A percentile compares a stretch with the other conserved stretches of the same genome.
Evolutionary conservation across 2,888 invertebrate species (phyloP).

Genomic region (Scotopteryx bipunctaria): DNA sequence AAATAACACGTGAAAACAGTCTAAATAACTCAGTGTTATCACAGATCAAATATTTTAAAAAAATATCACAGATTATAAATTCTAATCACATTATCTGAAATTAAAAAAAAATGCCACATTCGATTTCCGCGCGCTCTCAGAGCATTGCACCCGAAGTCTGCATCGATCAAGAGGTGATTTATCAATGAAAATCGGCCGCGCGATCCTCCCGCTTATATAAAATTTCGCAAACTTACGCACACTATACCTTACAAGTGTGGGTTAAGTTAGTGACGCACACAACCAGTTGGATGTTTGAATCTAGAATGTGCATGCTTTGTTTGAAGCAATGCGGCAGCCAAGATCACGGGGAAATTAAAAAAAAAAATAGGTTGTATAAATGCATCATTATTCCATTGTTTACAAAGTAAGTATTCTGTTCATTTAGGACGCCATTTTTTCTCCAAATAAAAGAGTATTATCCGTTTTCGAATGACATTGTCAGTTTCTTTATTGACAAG

Average conservation of each 20-base stretch:
- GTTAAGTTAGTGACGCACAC: constrained; percentile 9
- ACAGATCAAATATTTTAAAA: constrained; percentile 4
- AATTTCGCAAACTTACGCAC: constrained; percentile 38
- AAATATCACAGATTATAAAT: neutral
- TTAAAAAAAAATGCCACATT: constrained; percentile 33
- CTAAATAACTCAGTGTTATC: neutral
- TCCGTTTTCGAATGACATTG: neutral
- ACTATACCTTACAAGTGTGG: constrained; percentile 14
- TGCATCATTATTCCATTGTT: too few relatives aligned
- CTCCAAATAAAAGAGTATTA: neutral
- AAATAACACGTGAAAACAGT: neutral
- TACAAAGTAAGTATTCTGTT: too few relatives aligned
- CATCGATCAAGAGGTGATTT: constrained; percentile 29
- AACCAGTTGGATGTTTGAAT: constrained; percentile 21
- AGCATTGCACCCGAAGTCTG: constrained; percentile 34
- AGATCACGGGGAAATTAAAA: constrained; percentile 12
- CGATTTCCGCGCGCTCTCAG: constrained; percentile 31
- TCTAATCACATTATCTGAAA: constrained; percentile 15
- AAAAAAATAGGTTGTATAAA: too few relatives aligned
- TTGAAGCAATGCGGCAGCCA: constrained; percentile 8
- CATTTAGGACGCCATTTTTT: too few relatives aligned
- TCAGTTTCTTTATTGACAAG: neutral
- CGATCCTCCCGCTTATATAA: constrained; percentile 31
- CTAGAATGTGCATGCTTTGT: constrained; percentile 27
- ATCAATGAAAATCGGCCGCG: constrained; percentile 33